phyloP scores from a whole-genome alignment of 2,888 invertebrate species.

The Leptura quadrifasciata region DNA sequence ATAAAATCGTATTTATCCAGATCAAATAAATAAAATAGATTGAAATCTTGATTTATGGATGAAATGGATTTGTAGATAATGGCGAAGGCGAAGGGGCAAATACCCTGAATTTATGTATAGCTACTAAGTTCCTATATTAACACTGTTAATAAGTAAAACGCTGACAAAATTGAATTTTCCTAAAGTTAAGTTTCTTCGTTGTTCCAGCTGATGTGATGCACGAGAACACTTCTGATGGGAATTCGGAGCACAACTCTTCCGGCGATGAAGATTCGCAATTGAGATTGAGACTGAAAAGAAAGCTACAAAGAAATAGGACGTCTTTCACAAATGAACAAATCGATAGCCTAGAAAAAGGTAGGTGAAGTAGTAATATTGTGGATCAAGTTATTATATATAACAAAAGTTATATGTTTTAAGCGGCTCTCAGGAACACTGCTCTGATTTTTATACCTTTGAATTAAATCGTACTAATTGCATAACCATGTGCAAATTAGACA shows the following conservation, averaged over 20 bases:
- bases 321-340: constrained; percentile 99
- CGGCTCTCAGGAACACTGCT: no score
- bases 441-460: no score
- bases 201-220: constrained; percentile 77
- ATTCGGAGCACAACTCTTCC: constrained; percentile 93
- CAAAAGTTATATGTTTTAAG: no score
- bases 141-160: neutral
- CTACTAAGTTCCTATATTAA: neutral
- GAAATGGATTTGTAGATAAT: neutral
- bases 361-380: constrained; percentile 58
- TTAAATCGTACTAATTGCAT: no score
- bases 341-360: constrained; percentile 98
- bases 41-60: no score
- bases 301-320: constrained; percentile 97
- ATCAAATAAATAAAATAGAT: no score
- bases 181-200: constrained; percentile 40
- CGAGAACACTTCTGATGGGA: constrained; percentile 89
- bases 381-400: no score
- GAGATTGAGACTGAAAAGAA: constrained; percentile 94
- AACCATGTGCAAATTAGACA: no score
- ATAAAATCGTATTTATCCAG: no score
- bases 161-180: neutral
- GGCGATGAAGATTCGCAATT: constrained; percentile 94
- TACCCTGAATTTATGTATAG: neutral
- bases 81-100: neutral